phyloP scores from a whole-genome alignment of 2,797 vertebrate species.

The Epinephelus coioides region DNA sequence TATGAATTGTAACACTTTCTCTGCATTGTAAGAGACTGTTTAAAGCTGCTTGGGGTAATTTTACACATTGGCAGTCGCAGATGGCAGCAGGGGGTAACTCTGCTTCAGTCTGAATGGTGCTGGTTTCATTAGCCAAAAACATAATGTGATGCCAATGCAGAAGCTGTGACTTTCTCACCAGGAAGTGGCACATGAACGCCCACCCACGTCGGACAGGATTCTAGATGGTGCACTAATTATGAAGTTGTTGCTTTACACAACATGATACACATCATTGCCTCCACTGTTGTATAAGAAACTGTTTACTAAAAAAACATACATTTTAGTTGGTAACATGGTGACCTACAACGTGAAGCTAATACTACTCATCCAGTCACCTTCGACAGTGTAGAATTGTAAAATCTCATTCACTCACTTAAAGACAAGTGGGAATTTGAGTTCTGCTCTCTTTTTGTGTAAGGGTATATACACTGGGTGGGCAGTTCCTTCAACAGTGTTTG shows the following conservation, averaged over 20 bases:
- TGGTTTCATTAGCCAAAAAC: constrained; percentile 47
- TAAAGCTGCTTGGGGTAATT: constrained; percentile 41
- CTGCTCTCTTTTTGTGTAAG: not conserved
- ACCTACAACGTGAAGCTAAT: not conserved
- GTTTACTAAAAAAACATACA: not conserved
- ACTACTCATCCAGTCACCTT: not conserved
- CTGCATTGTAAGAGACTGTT: constrained; percentile 26
- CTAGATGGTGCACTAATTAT: constrained; percentile 30
- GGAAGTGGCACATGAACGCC: constrained; percentile 28
- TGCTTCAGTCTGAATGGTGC: constrained; percentile 40
- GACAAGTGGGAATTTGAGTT: not conserved
- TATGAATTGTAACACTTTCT: constrained; percentile 47
- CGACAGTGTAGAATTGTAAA: not conserved
- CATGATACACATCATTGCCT: not conserved
- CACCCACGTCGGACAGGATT: constrained; percentile 6
- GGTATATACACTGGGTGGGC: no score
- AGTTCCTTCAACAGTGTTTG: not conserved
- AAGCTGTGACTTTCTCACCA: constrained; percentile 41
- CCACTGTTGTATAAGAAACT: not conserved
- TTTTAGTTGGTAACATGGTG: not conserved
- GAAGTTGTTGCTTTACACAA: constrained; percentile 16
- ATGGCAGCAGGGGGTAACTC: constrained; percentile 34
- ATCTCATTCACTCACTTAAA: not conserved
- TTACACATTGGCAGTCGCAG: constrained; percentile 45
- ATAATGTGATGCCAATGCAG: constrained; percentile 31